phyloP scores from a whole-genome alignment of 2,113 vertebrate genomes.

The Pholis gunnellus region DNA sequence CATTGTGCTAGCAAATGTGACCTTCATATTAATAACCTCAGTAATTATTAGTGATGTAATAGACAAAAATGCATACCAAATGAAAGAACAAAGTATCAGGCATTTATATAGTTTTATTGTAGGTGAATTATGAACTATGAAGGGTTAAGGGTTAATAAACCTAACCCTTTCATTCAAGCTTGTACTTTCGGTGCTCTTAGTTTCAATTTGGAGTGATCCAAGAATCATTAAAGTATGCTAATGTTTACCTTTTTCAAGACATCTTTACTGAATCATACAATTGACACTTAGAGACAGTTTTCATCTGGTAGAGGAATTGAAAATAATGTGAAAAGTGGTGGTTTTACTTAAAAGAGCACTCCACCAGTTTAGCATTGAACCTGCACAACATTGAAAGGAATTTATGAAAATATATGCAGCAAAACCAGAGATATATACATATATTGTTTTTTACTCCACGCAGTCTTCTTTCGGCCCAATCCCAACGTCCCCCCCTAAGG shows the following conservation, averaged over 20 bases:
- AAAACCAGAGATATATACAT: no score
- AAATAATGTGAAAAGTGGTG: not conserved
- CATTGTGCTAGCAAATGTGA: not conserved
- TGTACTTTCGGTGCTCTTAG: not conserved
- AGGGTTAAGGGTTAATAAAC: no score
- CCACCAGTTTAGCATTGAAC: no score
- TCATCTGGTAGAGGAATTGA: not conserved
- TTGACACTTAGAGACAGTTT: not conserved
- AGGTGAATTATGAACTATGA: not conserved
- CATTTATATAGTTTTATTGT: not conserved
- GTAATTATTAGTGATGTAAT: not conserved
- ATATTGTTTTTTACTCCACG: no score
- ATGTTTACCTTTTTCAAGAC: not conserved
- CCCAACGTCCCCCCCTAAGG: no score
- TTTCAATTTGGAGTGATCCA: not conserved
- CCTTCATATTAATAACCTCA: not conserved
- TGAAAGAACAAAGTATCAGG: not conserved
- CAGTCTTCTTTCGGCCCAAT: no score
- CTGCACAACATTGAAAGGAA: no score
- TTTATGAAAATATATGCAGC: no score
- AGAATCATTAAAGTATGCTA: not conserved
- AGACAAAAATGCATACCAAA: not conserved
- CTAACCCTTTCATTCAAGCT: not conserved
- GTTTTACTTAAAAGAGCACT: no score
- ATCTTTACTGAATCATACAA: not conserved